These are phyloP conservation scores for Sebastes oblongus DNA, from an alignment of 2,797 vertebrate genomes.

Conservation along the genomic window DNA sequence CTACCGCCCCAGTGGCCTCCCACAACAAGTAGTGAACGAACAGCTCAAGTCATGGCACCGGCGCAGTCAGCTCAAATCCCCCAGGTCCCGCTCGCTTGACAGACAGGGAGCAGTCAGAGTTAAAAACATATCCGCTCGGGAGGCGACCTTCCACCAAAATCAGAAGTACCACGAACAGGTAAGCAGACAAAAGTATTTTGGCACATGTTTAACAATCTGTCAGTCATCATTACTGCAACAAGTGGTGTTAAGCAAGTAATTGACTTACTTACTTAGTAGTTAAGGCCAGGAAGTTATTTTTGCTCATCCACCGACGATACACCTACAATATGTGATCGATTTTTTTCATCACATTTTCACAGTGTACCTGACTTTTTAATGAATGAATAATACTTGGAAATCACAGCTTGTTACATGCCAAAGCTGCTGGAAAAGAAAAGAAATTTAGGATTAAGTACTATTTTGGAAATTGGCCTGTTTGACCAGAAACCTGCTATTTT, in stretches of 20 bases:
- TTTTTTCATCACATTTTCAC: not conserved
- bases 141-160: slow-evolving; percentile 61
- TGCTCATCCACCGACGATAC: not conserved
- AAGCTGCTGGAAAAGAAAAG: not conserved
- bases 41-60: slow-evolving; percentile 91
- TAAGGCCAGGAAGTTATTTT: not conserved
- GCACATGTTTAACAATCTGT: not conserved
- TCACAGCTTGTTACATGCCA: not conserved
- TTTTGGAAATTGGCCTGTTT: not conserved
- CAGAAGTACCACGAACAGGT: slow-evolving; percentile 77
- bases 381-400: not conserved
- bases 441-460: not conserved
- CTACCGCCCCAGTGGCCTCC: slow-evolving; percentile 63
- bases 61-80: slow-evolving; percentile 80
- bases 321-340: not conserved
- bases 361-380: not conserved
- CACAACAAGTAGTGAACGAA: slow-evolving; percentile 83
- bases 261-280: not conserved
- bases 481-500: not conserved
- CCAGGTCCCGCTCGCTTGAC: slow-evolving; percentile 87
- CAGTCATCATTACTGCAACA: not conserved
- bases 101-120: slow-evolving; percentile 84
- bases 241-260: not conserved
- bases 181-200: slow-evolving; percentile 2
- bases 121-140: slow-evolving; percentile 65